A percentile compares a stretch with the other conserved stretches of the same genome.
phyloP scores from a whole-genome alignment of 2,888 invertebrate genomes.

The Antheraea assamensis region DNA sequence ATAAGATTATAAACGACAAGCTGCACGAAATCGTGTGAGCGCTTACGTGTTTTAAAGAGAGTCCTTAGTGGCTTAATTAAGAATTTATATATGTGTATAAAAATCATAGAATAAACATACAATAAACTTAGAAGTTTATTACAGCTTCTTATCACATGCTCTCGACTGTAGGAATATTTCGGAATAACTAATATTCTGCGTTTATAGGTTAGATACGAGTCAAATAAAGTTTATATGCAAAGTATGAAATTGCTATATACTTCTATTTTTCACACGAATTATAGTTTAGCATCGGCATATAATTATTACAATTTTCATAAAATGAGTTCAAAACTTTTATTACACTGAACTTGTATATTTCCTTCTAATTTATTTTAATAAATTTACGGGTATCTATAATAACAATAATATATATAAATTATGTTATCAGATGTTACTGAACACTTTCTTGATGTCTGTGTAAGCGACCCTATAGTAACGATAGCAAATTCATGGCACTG shows the following conservation, averaged over 20 bases:
- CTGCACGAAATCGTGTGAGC: constrained; percentile 58
- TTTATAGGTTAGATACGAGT: too few relatives aligned
- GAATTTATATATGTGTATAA: background rate
- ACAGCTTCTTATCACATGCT: too few relatives aligned
- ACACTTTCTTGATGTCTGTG: background rate
- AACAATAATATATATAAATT: background rate
- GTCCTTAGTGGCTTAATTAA: constrained; percentile 34
- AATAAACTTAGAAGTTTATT: too few relatives aligned
- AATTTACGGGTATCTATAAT: background rate
- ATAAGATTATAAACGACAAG: constrained; percentile 61
- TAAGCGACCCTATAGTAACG: background rate
- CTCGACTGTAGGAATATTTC: too few relatives aligned
- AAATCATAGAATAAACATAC: too few relatives aligned
- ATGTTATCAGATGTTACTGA: background rate
- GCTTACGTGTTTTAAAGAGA: constrained; percentile 47
- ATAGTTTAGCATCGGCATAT: background rate
- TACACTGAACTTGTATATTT: background rate
- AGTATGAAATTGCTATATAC: background rate
- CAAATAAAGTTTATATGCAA: too few relatives aligned
- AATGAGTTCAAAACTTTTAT: background rate
- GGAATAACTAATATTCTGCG: too few relatives aligned
- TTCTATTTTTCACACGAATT: background rate
- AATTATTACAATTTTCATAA: background rate
- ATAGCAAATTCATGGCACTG: constrained; percentile 1
- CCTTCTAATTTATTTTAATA: background rate